Conservation (phyloP, 2,888 invertebrate genomes). For the Busseola fusca region DNA sequence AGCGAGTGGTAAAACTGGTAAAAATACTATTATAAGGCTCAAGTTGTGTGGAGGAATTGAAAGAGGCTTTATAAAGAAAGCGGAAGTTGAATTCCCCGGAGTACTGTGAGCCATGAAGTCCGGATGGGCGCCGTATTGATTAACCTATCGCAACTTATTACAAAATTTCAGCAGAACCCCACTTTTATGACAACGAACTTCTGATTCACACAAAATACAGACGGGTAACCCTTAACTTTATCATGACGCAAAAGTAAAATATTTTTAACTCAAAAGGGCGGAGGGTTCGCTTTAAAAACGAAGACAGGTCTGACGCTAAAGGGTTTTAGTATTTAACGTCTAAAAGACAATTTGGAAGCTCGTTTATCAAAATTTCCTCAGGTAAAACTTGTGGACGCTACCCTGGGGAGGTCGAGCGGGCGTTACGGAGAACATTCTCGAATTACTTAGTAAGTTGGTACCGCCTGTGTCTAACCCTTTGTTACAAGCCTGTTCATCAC, state of each 20-base stretch:
- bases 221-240: conserved; percentile 29
- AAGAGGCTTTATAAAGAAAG: conserved; percentile 18
- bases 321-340: conserved; percentile 52
- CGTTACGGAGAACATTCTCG: conserved; percentile 43
- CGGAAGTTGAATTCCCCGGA: conserved; percentile 11
- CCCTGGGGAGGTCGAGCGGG: conserved; percentile 27
- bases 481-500: conserved; percentile 56
- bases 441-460: conserved; percentile 39
- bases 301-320: conserved; percentile 55
- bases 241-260: conserved; percentile 24
- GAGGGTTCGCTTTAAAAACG: conserved; percentile 35
- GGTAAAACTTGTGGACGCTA: conserved; percentile 51
- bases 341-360: conserved; percentile 46
- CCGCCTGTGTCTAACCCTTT: conserved; percentile 58
- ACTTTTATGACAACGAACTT: conserved; percentile 11
- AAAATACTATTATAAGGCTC: neutral
- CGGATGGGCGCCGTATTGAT: conserved; percentile 26
- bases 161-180: conserved; percentile 1
- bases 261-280: conserved; percentile 35
- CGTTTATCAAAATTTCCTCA: conserved; percentile 64
- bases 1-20: neutral
- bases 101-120: conserved; percentile 24
- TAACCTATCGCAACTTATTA: conserved; percentile 17
- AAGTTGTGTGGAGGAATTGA: neutral
- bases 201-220: conserved; percentile 20